Evolutionary conservation across 1,140 invertebrate genomes (phyloP), one percentile per base, ranked within the genome.

Genomic region (Melipona quadrifasciata): DNA sequence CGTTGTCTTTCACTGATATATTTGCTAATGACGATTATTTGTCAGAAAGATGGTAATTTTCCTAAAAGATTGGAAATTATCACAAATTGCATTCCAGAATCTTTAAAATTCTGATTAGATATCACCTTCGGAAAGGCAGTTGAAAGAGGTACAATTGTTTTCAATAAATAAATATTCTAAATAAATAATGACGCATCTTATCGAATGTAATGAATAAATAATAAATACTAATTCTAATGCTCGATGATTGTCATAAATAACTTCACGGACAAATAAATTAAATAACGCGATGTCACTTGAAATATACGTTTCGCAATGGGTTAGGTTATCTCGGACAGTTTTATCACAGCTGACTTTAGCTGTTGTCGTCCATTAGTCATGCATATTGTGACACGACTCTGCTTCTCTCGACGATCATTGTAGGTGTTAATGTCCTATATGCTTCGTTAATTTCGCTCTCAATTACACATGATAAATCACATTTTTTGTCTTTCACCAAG

Each of bases 81-180:
- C 87, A 89, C 88, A 89, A 80, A 58, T 21, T 57, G 74, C 57
- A 72, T 31, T 64, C 57, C 21, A 74, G 17, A 31, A 85, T 73
- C 53, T 47, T 11, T 47, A 47, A 47, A 10, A 47, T 47, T 47
- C 39, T 47, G 8, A 6, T 47, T 47, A 47, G 24, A 39, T 2
- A 11, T 21, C 47, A 31, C n/a, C 64, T 67, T 64, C 17, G 11
- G 51, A 10, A 61, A 79, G 78, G 57, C 58, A 74, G 16, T 5
- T 73, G 17, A 11, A 31, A 27, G 74, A 88, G 57, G 71, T 88
- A 76, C 75, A 27, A 51, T 85, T 27, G 58, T 70, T 76, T 27
- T 53, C 27, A 89, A 86, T 89, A 89, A 89, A 89, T 89, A 89
- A 86, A 17, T 76, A 77, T 27, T 61, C 10, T 65, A 80, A 88